phyloP scores from a whole-genome alignment of 1,140 invertebrate species.

The Megalonaias nervosa region DNA sequence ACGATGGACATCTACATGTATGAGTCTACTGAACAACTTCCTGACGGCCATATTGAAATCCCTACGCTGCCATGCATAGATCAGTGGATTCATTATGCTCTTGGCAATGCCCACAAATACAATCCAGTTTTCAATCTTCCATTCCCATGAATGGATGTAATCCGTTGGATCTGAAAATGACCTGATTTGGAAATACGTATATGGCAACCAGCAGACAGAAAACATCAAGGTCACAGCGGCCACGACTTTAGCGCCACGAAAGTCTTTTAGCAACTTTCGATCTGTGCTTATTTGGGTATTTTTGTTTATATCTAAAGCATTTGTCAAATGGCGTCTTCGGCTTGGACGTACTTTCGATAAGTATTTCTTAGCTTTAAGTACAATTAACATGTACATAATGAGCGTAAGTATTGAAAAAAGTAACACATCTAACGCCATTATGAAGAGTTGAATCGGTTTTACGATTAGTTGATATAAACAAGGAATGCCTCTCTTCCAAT shows the following conservation, averaged over 20 bases:
- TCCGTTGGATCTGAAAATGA: neutral
- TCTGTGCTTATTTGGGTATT: neutral
- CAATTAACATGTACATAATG: constrained; percentile 33
- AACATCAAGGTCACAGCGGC: constrained; percentile 26
- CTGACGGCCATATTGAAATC: constrained; percentile 31
- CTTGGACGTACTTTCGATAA: constrained; percentile 17
- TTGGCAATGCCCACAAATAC: constrained; percentile 43
- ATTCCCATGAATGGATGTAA: constrained; percentile 13
- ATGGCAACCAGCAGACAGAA: constrained; percentile 40
- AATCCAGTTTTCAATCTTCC: constrained; percentile 30
- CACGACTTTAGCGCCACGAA: constrained; percentile 31
- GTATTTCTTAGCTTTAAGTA: constrained; percentile 29
- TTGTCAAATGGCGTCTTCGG: too few species aligned
- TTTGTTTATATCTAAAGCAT: too few species aligned
- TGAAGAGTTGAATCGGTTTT: constrained; percentile 3
- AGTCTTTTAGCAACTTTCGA: constrained; percentile 14
- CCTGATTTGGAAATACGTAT: constrained; percentile 26
- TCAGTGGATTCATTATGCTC: constrained; percentile 42
- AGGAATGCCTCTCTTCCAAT: constrained; percentile 16
- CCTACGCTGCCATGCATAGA: constrained; percentile 39
- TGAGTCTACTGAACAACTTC: neutral
- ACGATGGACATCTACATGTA: too few species aligned
- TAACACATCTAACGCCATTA: constrained; percentile 16
- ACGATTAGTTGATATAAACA: constrained; percentile 16
- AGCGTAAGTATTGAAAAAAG: constrained; percentile 19